Percentiles rank a stretch among this genome's conserved stretches.
phyloP scores from a whole-genome alignment of 2,113 vertebrate species.

The Gymnogyps californianus region DNA sequence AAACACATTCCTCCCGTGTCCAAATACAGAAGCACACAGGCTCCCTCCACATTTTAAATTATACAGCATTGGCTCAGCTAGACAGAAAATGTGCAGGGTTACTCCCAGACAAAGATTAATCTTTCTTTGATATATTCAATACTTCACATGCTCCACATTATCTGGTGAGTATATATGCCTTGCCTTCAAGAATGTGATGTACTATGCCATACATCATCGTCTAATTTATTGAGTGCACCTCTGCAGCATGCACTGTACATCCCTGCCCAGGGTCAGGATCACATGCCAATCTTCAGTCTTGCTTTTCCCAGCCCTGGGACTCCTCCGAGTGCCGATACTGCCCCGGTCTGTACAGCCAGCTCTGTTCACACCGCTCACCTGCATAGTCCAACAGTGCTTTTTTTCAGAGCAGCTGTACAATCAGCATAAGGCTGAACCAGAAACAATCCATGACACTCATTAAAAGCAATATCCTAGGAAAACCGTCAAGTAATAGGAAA shows the following conservation, averaged over 20 bases:
- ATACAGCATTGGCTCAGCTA: not conserved
- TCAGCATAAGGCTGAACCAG: not conserved
- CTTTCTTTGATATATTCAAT: conserved; percentile 60
- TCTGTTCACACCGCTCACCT: not conserved
- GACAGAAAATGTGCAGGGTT: conserved; percentile 20
- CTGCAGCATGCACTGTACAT: not conserved
- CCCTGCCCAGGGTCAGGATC: conserved; percentile 36
- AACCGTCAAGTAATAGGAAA: not conserved
- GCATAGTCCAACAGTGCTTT: not conserved
- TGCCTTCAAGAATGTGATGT: conserved; percentile 56
- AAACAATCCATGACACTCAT: not conserved
- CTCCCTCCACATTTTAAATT: not conserved
- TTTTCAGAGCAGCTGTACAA: not conserved
- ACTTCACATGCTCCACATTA: conserved; percentile 54
- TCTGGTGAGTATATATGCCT: conserved; percentile 62
- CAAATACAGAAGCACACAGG: not conserved
- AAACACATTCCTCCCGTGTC: not conserved
- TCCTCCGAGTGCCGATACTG: not conserved
- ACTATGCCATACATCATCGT: conserved; percentile 45
- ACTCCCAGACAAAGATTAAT: conserved; percentile 56
- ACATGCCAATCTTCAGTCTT: not conserved
- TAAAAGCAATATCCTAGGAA: not conserved
- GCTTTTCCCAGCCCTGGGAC: not conserved
- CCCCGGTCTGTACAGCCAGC: not conserved
- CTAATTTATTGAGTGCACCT: conserved; percentile 56